These are phyloP conservation scores for Tinamus guttatus DNA, from an alignment of 2,113 vertebrate genomes.

Conservation along the genomic window DNA sequence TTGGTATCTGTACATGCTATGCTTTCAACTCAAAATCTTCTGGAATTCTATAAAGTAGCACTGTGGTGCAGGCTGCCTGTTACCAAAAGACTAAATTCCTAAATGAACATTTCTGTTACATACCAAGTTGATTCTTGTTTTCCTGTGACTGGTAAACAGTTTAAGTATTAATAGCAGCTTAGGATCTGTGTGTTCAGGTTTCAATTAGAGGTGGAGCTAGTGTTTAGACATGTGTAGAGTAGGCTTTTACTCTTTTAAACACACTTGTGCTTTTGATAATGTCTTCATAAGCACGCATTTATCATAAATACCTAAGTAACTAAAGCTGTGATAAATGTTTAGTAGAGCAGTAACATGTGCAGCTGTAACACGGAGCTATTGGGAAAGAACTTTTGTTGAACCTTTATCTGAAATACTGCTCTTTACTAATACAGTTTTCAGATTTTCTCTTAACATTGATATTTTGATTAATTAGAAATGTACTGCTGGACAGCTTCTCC, in stretches of 20 bases:
- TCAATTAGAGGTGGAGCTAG: not conserved
- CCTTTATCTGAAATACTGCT: not conserved
- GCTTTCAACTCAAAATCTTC: not conserved
- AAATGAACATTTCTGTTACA: not conserved
- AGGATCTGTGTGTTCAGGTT: not conserved
- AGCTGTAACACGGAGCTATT: no score
- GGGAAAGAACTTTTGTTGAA: not conserved
- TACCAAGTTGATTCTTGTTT: not conserved
- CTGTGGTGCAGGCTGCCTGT: no score
- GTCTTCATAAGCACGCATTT: not conserved
- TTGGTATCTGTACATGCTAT: no score
- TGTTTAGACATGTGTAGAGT: not conserved
- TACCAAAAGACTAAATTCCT: not conserved
- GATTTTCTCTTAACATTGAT: not conserved
- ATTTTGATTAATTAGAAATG: not conserved
- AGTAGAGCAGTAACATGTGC: no score
- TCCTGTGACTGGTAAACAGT: not conserved
- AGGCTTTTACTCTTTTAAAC: not conserved
- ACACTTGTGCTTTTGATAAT: not conserved
- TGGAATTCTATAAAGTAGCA: not conserved
- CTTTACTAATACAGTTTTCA: not conserved
- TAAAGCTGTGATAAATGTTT: not conserved
- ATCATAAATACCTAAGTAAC: not conserved
- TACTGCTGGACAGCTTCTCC: not conserved
- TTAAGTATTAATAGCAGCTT: not conserved